phyloP scores from a whole-genome alignment of 2,113 vertebrate species.

The Neofelis nebulosa region DNA sequence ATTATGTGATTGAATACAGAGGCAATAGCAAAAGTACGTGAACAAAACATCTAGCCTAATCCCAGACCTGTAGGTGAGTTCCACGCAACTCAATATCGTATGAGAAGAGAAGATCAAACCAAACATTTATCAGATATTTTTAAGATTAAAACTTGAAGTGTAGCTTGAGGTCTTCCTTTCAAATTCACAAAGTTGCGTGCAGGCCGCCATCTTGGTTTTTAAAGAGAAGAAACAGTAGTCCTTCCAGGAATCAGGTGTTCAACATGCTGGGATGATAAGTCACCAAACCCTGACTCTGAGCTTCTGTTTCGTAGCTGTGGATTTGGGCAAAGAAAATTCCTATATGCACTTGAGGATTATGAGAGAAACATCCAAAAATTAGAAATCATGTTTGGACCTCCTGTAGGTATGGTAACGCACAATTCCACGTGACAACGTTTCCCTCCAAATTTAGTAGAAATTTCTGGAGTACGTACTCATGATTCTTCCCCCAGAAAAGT shows the following conservation, averaged over 20 bases:
- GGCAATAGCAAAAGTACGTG: background rate
- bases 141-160: background rate
- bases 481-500: background rate
- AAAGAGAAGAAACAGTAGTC: background rate
- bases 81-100: background rate
- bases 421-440: background rate
- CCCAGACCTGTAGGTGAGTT: background rate
- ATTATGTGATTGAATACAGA: conserved; percentile 92
- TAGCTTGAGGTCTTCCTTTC: background rate
- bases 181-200: background rate
- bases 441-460: background rate
- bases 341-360: background rate
- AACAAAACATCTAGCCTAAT: background rate
- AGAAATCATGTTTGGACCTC: background rate
- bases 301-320: background rate
- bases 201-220: background rate
- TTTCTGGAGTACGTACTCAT: background rate
- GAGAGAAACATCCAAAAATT: background rate
- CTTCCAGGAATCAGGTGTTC: background rate
- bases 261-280: background rate
- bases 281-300: background rate
- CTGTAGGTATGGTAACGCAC: background rate
- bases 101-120: background rate
- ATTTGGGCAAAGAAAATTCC: background rate
- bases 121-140: accelerated